These are phyloP conservation scores for Accipiter virgatus DNA, from an alignment of 2,113 vertebrate species.

Conservation along the genomic window DNA sequence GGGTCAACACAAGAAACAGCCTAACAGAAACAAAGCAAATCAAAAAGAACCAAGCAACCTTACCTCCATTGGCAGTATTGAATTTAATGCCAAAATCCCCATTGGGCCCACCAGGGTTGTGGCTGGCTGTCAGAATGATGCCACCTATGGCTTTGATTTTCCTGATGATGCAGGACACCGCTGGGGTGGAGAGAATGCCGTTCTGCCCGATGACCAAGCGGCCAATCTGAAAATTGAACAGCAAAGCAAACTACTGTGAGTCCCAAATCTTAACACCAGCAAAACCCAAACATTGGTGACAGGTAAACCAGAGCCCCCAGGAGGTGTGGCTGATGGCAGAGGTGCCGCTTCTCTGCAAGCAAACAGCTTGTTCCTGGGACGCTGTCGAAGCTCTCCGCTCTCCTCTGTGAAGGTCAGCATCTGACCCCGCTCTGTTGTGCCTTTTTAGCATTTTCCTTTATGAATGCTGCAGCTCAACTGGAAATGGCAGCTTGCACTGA, in stretches of 20 bases:
- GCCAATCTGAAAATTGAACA: constrained; percentile 80
- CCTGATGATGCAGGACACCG: constrained; percentile 96
- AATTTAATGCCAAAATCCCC: constrained; percentile 99
- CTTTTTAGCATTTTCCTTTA: not conserved
- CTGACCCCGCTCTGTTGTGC: fast-evolving
- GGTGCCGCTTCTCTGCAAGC: not conserved
- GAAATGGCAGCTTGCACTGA: not conserved
- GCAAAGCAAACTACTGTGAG: not conserved
- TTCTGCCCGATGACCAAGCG: constrained; percentile 94
- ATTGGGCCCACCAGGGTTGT: constrained; percentile 94
- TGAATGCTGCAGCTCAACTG: not conserved
- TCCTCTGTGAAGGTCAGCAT: not conserved
- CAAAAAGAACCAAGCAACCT: not conserved
- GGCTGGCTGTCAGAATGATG: constrained; percentile 97
- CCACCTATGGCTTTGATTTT: constrained; percentile 95
- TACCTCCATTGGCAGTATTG: constrained; percentile 95
- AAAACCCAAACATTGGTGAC: fast-evolving
- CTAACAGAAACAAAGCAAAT: not conserved
- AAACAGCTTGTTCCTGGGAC: not conserved
- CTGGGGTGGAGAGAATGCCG: constrained; percentile 96
- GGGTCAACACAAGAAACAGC: not conserved
- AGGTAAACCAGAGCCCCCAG: not conserved
- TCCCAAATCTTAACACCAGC: not conserved
- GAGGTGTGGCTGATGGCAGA: not conserved
- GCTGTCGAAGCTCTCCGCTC: fast-evolving